These are phyloP conservation scores for Ceuthmochares aereus DNA, from an alignment of 2,113 vertebrate genomes.

Conservation along the genomic window DNA sequence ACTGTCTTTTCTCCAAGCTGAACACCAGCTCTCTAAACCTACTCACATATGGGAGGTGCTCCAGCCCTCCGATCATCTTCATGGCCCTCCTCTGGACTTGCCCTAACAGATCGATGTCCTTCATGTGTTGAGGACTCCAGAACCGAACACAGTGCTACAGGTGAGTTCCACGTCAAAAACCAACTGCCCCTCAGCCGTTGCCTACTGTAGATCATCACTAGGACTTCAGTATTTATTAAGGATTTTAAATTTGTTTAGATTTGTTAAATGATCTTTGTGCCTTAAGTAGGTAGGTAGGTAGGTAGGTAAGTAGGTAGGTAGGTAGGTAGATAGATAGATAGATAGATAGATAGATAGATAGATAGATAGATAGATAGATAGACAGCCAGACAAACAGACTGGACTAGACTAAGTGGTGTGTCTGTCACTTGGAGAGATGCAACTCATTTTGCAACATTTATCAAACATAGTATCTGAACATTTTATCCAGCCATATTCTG, in stretches of 20 bases:
- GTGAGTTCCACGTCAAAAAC: neutral
- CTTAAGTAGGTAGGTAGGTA: neutral
- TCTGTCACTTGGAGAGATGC: neutral
- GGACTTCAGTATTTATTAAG: neutral
- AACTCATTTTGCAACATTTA: neutral
- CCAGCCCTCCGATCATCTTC: no score
- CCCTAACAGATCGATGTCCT: no score
- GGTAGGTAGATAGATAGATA: no score
- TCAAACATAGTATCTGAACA: neutral
- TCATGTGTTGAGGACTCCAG: no score
- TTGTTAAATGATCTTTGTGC: neutral
- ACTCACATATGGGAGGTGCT: no score
- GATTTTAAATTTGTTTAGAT: neutral
- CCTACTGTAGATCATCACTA: neutral
- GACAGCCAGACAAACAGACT: neutral
- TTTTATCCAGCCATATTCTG: neutral
- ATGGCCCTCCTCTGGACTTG: no score
- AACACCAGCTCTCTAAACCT: no score
- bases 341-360: no score
- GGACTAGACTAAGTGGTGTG: neutral
- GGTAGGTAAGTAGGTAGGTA: no score
- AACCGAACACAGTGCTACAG: no score
- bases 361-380: neutral
- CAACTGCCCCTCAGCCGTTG: neutral
- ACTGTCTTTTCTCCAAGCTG: no score